Evolutionary conservation across 2,113 vertebrate genomes (phyloP).

Genomic region (Alaudala cheleensis): DNA sequence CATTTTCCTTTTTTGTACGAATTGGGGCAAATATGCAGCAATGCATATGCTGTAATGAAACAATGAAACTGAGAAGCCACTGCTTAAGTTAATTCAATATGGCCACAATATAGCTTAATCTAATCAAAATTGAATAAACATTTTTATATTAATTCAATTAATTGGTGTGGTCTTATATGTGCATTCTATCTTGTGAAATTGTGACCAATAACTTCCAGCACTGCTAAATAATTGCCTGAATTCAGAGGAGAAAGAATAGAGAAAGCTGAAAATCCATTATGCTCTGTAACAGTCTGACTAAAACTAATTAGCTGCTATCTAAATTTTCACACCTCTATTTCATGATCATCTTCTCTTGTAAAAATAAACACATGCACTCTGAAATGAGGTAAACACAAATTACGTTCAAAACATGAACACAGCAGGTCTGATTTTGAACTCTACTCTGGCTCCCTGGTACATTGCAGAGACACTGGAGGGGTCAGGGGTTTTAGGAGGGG

Average conservation of each 20-base stretch:
- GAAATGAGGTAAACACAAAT: constrained; percentile 15
- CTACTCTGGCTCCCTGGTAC: neutral
- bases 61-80: neutral
- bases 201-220: constrained; percentile 68
- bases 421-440: neutral
- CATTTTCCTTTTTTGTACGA: neutral
- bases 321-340: constrained; percentile 77
- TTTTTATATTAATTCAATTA: constrained; percentile 76
- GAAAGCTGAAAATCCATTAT: constrained; percentile 75
- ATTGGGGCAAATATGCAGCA: neutral
- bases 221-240: constrained; percentile 71
- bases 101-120: constrained; percentile 46
- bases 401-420: neutral
- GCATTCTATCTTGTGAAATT: constrained; percentile 56
- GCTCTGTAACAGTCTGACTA: constrained; percentile 67
- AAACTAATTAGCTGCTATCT: constrained; percentile 78
- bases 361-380: constrained; percentile 40
- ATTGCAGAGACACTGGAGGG: rapidly evolving
- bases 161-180: constrained; percentile 54
- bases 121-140: constrained; percentile 67
- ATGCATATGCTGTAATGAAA: neutral
- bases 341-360: constrained; percentile 61
- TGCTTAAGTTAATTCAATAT: constrained; percentile 29
- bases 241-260: constrained; percentile 68
- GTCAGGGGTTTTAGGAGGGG: neutral